Evolutionary conservation across 1,140 invertebrate genomes (phyloP).

Genomic region (Hyposmocoma kahamanoa): DNA sequence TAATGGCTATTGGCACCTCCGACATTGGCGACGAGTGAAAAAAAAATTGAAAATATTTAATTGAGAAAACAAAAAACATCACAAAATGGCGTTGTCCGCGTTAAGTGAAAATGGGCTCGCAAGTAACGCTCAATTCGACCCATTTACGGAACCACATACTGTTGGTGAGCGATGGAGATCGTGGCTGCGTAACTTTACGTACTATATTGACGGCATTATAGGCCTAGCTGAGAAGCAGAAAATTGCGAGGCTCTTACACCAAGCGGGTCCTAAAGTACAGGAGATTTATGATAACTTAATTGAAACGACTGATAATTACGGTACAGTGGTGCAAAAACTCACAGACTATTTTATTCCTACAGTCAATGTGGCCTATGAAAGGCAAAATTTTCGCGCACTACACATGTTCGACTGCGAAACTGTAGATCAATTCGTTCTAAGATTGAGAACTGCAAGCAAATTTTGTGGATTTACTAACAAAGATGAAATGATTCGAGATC

Average conservation of each 20-base stretch:
- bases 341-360: slow-evolving; percentile 3
- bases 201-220: slow-evolving; percentile 1
- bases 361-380: slow-evolving; percentile 3
- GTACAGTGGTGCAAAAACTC: neutral
- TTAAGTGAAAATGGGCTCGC: no score
- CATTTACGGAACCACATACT: neutral
- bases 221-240: neutral
- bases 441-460: neutral
- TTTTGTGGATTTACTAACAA: neutral
- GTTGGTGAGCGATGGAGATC: neutral
- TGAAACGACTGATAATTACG: neutral
- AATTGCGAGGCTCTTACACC: slow-evolving; percentile 3
- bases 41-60: no score
- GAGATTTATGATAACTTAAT: slow-evolving; percentile 4
- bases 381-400: slow-evolving; percentile 1
- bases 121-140: slow-evolving; percentile 4
- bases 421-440: neutral
- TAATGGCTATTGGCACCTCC: no score
- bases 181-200: neutral
- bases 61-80: no score
- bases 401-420: neutral
- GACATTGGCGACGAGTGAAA: no score
- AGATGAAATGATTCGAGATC: neutral
- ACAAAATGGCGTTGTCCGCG: no score
- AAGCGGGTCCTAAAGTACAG: slow-evolving; percentile 1